These are phyloP conservation scores for Argyra leucocephala DNA, from an alignment of 2,888 invertebrate species.

Conservation along the genomic window DNA sequence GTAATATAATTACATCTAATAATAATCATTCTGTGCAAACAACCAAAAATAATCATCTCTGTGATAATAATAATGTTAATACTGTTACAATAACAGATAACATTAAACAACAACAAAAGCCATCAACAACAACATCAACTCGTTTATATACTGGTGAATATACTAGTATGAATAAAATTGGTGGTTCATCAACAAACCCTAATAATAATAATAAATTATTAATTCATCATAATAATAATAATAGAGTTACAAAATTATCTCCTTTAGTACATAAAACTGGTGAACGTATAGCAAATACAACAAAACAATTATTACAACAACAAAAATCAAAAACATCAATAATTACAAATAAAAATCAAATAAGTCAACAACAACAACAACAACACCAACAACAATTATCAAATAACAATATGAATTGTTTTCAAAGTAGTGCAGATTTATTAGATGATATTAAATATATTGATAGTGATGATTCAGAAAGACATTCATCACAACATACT, in stretches of 20 bases:
- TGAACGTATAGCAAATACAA: slow-evolving; percentile 8
- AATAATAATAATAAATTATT: not conserved
- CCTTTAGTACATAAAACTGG: slow-evolving; percentile 25
- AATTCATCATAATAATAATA: not conserved
- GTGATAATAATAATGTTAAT: slow-evolving; percentile 23
- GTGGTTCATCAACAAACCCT: not conserved
- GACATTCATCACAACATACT: slow-evolving; percentile 12
- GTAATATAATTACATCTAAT: slow-evolving; percentile 13
- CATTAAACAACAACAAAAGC: slow-evolving; percentile 21
- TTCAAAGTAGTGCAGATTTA: slow-evolving; percentile 20
- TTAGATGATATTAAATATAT: slow-evolving; percentile 28
- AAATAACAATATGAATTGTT: slow-evolving; percentile 21
- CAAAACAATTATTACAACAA: slow-evolving; percentile 12
- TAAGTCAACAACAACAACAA: not conserved
- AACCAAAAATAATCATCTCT: slow-evolving; percentile 9
- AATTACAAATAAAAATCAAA: slow-evolving; percentile 29
- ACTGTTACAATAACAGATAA: slow-evolving; percentile 19
- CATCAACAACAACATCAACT: not conserved
- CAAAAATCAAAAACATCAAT: slow-evolving; percentile 10
- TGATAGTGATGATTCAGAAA: slow-evolving; percentile 26
- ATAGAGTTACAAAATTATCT: slow-evolving; percentile 17
- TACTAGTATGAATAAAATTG: slow-evolving; percentile 12
- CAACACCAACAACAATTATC: not conserved
- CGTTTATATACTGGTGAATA: not conserved
- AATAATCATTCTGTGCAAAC: slow-evolving; percentile 17